Evolutionary conservation across 2,113 vertebrate genomes (phyloP).

Genomic region (Dipodomys ordii): DNA sequence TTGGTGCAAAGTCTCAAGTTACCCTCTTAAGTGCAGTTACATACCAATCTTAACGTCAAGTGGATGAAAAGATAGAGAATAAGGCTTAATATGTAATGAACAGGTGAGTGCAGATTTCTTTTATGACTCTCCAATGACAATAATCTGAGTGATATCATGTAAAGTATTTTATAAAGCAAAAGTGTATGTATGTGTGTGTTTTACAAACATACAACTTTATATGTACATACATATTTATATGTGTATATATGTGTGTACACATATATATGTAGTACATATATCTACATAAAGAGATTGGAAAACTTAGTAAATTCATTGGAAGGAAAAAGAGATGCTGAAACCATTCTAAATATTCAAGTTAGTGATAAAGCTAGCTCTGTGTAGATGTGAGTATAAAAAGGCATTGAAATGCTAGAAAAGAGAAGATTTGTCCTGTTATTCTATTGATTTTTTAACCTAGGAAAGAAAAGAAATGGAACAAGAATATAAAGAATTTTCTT

Average conservation of each 20-base stretch:
- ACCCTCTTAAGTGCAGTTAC: not conserved
- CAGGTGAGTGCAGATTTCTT: not conserved
- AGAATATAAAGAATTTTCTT: not conserved
- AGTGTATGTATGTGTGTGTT: too few relatives aligned
- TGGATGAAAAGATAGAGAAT: not conserved
- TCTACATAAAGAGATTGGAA: not conserved
- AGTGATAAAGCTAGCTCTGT: not conserved
- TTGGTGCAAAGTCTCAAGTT: not conserved
- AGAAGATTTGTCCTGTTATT: not conserved
- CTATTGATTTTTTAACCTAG: not conserved
- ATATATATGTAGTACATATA: too few relatives aligned
- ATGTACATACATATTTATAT: too few relatives aligned
- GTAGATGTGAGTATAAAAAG: not conserved
- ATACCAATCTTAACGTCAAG: not conserved
- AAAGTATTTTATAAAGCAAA: not conserved
- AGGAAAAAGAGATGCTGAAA: not conserved
- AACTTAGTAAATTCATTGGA: not conserved
- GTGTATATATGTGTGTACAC: too few relatives aligned
- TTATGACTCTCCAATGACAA: not conserved
- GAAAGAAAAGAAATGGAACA: not conserved
- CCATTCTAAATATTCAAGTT: not conserved
- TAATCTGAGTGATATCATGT: not conserved
- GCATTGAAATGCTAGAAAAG: not conserved
- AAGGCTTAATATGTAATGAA: not conserved
- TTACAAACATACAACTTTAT: too few relatives aligned